Evolutionary conservation across 2,113 vertebrate species (phyloP).

Genomic region (Symphodus melops): DNA sequence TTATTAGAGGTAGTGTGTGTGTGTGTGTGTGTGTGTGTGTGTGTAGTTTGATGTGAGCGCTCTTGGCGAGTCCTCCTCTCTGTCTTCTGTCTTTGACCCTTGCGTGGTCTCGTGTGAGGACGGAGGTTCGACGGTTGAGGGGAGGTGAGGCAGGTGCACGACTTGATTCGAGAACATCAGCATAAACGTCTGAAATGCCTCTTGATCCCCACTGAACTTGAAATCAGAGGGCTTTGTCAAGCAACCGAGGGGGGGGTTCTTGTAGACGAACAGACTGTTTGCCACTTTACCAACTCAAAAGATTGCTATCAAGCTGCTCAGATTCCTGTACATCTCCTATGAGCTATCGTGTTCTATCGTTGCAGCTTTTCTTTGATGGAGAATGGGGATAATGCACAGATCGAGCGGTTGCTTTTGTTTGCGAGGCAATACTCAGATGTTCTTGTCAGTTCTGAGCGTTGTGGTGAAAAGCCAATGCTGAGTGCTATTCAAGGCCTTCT

Average conservation of each 20-base stretch:
- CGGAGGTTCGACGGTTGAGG: slow-evolving; percentile 16
- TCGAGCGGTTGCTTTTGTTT: slow-evolving; percentile 9
- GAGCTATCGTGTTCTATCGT: background rate
- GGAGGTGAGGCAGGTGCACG: slow-evolving; percentile 34
- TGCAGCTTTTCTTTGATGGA: background rate
- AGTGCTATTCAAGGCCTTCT: slow-evolving; percentile 26
- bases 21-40: slow-evolving; percentile 4
- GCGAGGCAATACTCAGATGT: slow-evolving; percentile 37
- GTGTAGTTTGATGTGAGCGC: slow-evolving; percentile 34
- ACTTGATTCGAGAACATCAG: slow-evolving; percentile 32
- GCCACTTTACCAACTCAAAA: slow-evolving; percentile 10
- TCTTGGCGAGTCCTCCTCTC: background rate
- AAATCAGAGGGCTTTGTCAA: slow-evolving; percentile 51
- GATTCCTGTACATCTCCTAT: slow-evolving; percentile 13
- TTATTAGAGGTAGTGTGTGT: slow-evolving; percentile 38
- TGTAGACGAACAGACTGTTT: background rate
- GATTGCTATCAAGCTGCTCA: background rate
- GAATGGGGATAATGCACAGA: slow-evolving; percentile 3
- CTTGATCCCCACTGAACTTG: slow-evolving; percentile 33
- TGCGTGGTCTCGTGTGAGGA: slow-evolving; percentile 6
- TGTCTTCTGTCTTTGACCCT: background rate
- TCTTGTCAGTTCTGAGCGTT: slow-evolving; percentile 40
- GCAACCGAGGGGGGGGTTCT: background rate
- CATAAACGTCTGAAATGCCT: slow-evolving; percentile 26
- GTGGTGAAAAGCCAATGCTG: slow-evolving; percentile 33